Evolutionary conservation across 1,140 invertebrate species (phyloP).

Genomic region (Plectrocnemia conspersa): DNA sequence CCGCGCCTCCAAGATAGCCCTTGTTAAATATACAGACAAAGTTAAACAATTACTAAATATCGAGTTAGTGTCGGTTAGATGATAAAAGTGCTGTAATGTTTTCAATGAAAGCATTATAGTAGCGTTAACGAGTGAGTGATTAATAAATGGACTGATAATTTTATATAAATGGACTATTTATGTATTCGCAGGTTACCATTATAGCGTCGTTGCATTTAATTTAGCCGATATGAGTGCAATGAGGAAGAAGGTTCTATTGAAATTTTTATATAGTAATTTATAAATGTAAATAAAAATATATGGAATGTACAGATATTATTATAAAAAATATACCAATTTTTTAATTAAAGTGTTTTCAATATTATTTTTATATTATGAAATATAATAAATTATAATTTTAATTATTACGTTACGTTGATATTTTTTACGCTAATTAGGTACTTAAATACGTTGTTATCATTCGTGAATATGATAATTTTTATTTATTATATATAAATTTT

Average conservation of each 20-base stretch:
- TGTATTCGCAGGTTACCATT: background rate
- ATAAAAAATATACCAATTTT: slow-evolving; percentile 10
- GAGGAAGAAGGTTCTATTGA: background rate
- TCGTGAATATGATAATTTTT: slow-evolving; percentile 22
- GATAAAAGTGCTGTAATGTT: slow-evolving; percentile 30
- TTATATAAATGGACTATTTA: background rate
- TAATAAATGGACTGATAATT: slow-evolving; percentile 2
- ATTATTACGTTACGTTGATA: slow-evolving; percentile 29
- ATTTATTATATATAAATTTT: slow-evolving; percentile 22
- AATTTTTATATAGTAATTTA: background rate
- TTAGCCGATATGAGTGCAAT: background rate
- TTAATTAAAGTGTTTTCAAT: slow-evolving; percentile 15
- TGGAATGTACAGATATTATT: no score
- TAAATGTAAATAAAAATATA: background rate
- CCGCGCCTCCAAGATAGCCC: slow-evolving; percentile 71
- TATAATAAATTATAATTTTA: no score
- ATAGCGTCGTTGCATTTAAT: background rate
- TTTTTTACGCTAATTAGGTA: slow-evolving; percentile 34
- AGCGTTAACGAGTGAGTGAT: background rate
- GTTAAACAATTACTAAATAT: slow-evolving; percentile 67
- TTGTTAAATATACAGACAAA: slow-evolving; percentile 76
- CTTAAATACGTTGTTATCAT: slow-evolving; percentile 33
- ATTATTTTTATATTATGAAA: slow-evolving; percentile 14
- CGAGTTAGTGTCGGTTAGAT: slow-evolving; percentile 59
- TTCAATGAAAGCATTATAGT: slow-evolving; percentile 5